phyloP scores from a whole-genome alignment of 2,113 vertebrate species.

The Oncorhynchus kisutch region DNA sequence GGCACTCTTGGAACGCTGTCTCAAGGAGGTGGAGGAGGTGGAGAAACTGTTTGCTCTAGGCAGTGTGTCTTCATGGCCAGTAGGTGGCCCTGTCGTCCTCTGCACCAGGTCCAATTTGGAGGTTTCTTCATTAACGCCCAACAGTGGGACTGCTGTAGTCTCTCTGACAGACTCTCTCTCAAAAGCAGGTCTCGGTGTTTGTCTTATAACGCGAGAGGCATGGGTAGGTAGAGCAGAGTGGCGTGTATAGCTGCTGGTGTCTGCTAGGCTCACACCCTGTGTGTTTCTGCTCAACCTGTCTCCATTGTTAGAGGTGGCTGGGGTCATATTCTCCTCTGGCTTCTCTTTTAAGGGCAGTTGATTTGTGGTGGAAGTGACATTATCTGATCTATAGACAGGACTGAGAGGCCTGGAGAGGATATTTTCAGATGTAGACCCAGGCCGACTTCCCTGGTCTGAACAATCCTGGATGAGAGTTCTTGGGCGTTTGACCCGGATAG shows the following conservation, averaged over 20 bases:
- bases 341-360: not conserved
- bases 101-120: too few species aligned
- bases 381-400: not conserved
- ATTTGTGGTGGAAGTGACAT: not conserved
- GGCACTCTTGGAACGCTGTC: constrained; percentile 60
- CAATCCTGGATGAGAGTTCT: not conserved
- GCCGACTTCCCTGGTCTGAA: not conserved
- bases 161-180: constrained; percentile 4
- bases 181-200: not conserved
- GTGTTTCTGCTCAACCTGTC: not conserved
- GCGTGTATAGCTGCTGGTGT: not conserved
- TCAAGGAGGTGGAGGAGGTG: constrained; percentile 73
- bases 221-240: constrained; percentile 9
- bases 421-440: not conserved
- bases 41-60: constrained; percentile 60
- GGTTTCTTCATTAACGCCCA: not conserved
- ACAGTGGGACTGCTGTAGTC: not conserved
- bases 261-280: constrained; percentile 1
- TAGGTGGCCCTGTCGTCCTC: not conserved
- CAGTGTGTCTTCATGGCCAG: constrained; percentile 17
- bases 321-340: not conserved
- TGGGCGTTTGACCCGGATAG: not conserved
- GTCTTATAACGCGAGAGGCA: constrained; percentile 10
- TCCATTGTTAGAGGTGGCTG: not conserved
- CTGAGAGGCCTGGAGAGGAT: not conserved